Base-by-base conservation (phyloP, 2,888 invertebrate genomes). In the Lycophotia porphyrea region DNA sequence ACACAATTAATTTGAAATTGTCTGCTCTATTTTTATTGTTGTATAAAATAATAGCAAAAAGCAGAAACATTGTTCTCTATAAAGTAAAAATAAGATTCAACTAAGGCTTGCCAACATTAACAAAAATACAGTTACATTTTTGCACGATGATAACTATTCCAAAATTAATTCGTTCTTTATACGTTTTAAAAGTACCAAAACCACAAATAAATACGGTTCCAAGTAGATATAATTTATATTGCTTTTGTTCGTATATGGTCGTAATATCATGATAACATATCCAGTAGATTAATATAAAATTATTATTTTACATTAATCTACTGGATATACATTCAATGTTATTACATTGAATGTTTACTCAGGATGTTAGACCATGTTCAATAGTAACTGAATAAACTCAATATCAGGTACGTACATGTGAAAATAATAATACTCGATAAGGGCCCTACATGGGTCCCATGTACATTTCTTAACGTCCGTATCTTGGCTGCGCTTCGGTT, bases 311-410 rank as follows among this genome's bases (percentile, higher is more conserved):
- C n/a, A n/a, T n/a, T n/a, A n/a, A n/a, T n/a, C n/a, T n/a, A n/a
- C n/a, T n/a, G n/a, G n/a, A n/a, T n/a, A n/a, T n/a, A n/a, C n/a
- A n/a, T n/a, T n/a, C n/a, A n/a, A n/a, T n/a, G n/a, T n/a, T n/a
- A n/a, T n/a, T n/a, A 76, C 47, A 69, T 47, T 18, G 52, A 34
- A 60, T 55, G 55, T 81, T 72, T 69, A 31, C 69, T 69, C 55
- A 76, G 81, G 71, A 75, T 64, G 52, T 75, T 52, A 27, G 21
- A 73, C 27, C 24, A 31, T 47, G 24, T 39, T 47, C 36, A 36
- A 60, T 47, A 58, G 11, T 58, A 36, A 34, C 63, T 64, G 39
- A 64, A 42, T 64, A 64, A 64, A 68, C 49, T 36, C 13, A 34
- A 55, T 61, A 71, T n/a, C 42, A 21, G 52, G 39, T 52, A 36